Base-by-base conservation (phyloP, 2,797 vertebrate species). In the Sparus aurata region DNA sequence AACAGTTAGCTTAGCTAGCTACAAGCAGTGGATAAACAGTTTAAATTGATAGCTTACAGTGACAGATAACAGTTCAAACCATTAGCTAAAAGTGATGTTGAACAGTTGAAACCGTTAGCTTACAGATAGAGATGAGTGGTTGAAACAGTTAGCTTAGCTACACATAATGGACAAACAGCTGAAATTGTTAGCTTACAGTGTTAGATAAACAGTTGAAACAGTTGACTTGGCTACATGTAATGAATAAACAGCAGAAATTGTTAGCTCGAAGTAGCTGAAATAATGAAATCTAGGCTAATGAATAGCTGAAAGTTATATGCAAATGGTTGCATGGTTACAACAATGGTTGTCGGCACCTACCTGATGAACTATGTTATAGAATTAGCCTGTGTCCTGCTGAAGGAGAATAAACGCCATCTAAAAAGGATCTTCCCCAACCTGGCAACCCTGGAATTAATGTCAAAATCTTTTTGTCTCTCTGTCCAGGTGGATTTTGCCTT, bases 401-500 rank as follows among this genome's bases (percentile, higher is more conserved):
- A 46, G 67, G 54, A 47, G 30, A 2, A 15, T 53, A 15, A 62
- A 54, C 59, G 12, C 13, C 23, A 22, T 46, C 18, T 45, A 45
- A 30, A 30, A 45, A 34, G 22, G 9, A 2, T 55, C 38, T 62
- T 23, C 55, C 41, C 30, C 5, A 27, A 67, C 10, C 22, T 27
- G 34, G 2, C 45, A 50, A 58, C 3, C 46, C 45, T 20, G 20
- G 47, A 4, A 22, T 25, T 15, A 25, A 15, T 43, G 8, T 8
- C 6, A 61, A 9, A 38, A 38, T 38, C 34, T 10, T 4, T 22
- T 2, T 34, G 8, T 13, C 13, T 68, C 12, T 81, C 16, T 23
- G 78, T 78, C n/a, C 94, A 99, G 98, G 98, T 99, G 97, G 98
- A 99, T 95, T 99, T 99, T 87, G 98, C 98, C 91, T 99, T 99